phyloP scores from a whole-genome alignment of 2,113 vertebrate species.

The Blennius ocellaris region DNA sequence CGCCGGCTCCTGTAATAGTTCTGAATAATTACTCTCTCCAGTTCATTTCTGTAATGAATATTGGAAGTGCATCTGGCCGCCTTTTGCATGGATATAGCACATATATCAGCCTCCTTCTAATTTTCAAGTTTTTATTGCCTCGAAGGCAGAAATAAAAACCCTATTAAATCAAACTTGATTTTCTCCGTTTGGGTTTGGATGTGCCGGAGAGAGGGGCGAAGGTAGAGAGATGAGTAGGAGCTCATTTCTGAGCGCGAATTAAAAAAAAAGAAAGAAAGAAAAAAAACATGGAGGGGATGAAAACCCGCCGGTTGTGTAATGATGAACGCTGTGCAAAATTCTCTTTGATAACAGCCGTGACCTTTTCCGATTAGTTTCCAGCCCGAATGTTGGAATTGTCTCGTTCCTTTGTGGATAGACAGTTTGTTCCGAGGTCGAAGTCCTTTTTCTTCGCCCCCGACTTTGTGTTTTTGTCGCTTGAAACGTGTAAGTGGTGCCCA shows the following conservation, averaged over 20 bases:
- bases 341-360: conserved; percentile 25
- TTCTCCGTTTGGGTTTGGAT: conserved; percentile 34
- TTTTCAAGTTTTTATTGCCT: conserved; percentile 58
- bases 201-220: conserved; percentile 22
- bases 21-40: conserved; percentile 70
- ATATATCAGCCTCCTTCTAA: conserved; percentile 69
- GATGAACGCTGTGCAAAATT: not conserved
- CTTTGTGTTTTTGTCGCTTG: too few relatives aligned
- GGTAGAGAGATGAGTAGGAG: conserved; percentile 36
- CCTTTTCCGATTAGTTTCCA: conserved; percentile 15
- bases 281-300: not conserved
- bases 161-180: conserved; percentile 57
- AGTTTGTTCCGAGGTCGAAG: too few relatives aligned
- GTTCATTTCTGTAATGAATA: conserved; percentile 56
- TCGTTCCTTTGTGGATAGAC: too few relatives aligned
- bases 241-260: conserved; percentile 35
- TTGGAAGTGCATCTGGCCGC: conserved; percentile 40
- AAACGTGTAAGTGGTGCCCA: too few relatives aligned
- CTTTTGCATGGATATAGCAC: conserved; percentile 28
- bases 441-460: too few relatives aligned
- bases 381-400: too few relatives aligned
- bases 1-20: conserved; percentile 40
- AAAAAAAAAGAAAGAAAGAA: conserved; percentile 26
- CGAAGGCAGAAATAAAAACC: conserved; percentile 63
- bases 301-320: not conserved